A percentile compares a stretch with the other conserved stretches of the same genome.
Evolutionary conservation across 2,113 vertebrate genomes (phyloP).

Genomic region (Oxyruncus cristatus): DNA sequence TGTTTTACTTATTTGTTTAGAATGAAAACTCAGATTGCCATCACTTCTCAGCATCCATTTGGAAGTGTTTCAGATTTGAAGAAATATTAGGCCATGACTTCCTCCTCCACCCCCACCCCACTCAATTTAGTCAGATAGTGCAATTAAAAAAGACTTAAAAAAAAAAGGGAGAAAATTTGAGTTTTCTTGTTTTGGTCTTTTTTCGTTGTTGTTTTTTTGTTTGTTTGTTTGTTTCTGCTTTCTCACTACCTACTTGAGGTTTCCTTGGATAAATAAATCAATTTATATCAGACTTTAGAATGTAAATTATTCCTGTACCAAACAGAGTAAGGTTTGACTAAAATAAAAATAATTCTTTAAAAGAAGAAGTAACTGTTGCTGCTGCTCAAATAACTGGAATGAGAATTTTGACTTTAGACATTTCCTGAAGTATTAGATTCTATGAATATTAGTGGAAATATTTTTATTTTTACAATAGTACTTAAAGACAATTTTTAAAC

Average conservation of each 20-base stretch:
- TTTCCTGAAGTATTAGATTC: background rate
- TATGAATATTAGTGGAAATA: background rate
- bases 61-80: background rate
- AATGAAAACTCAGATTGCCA: background rate
- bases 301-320: background rate
- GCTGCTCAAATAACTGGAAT: background rate
- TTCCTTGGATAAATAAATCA: background rate
- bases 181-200: background rate
- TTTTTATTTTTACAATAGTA: background rate
- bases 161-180: background rate
- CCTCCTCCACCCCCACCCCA: accelerated
- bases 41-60: background rate
- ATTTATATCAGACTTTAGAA: background rate
- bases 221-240: background rate
- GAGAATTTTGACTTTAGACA: background rate
- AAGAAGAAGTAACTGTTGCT: background rate
- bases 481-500: background rate
- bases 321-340: background rate
- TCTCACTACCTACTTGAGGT: background rate
- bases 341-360: background rate
- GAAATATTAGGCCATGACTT: background rate
- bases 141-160: background rate
- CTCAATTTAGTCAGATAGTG: background rate
- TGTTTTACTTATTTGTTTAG: background rate
- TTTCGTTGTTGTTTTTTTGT: background rate